Evolutionary conservation across 2,888 invertebrate species (phyloP).

Genomic region (Scaptomyza polygonia): DNA sequence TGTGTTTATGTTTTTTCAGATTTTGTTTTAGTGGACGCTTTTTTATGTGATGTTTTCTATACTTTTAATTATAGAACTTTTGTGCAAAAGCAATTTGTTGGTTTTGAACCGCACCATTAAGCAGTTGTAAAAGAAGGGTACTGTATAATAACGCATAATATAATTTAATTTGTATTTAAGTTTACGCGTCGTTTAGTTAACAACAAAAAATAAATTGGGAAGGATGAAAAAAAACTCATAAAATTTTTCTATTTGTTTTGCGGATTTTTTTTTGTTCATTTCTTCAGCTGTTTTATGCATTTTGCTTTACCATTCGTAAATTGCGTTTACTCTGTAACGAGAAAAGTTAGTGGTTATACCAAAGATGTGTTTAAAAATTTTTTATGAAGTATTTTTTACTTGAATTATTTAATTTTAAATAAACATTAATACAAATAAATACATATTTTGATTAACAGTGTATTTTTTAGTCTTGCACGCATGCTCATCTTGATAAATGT

Average conservation of each 20-base stretch:
- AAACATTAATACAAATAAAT: too few relatives aligned
- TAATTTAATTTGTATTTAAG: slow-evolving; percentile 18
- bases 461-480: too few relatives aligned
- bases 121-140: background rate
- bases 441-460: too few relatives aligned
- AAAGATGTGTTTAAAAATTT: background rate
- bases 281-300: background rate
- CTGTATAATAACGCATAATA: slow-evolving; percentile 17
- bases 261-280: too few relatives aligned
- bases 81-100: slow-evolving; percentile 4
- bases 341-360: background rate
- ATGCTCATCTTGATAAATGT: background rate
- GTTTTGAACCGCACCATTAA: slow-evolving; percentile 16
- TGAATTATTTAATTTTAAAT: too few relatives aligned
- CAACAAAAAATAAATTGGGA: too few relatives aligned
- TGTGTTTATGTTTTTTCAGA: slow-evolving; percentile 23
- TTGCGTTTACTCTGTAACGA: background rate
- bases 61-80: slow-evolving; percentile 38
- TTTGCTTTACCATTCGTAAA: background rate
- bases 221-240: too few relatives aligned
- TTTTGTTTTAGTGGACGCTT: background rate
- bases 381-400: too few relatives aligned
- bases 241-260: background rate
- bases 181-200: background rate
- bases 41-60: slow-evolving; percentile 1